Evolutionary conservation across 2,888 invertebrate species (phyloP), one percentile per base, ranked within the genome.

Genomic region (Pachycephus smyrnensis): DNA sequence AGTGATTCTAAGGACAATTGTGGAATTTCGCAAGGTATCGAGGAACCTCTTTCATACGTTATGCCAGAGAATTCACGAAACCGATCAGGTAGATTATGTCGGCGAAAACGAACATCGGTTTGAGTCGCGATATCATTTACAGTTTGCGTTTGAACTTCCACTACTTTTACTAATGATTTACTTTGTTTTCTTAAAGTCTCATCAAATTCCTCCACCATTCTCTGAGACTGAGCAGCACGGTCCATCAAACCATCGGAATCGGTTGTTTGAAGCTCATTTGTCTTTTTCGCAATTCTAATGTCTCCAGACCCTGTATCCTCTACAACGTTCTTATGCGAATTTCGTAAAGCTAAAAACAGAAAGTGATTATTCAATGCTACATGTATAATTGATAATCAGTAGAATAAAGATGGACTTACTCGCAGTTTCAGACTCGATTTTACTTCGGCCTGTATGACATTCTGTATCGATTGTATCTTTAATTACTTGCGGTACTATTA

Each of bases 121-220:
- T 91, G 91, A 0, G 91, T 91, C 11, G 90, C 91, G 77, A 91
- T 91, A 77, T 91, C 91, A 77, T 91, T 91, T 1, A 89, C 91
- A 3, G 91, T 91, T 84, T 91, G 91, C 1, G 91, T 91, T 82
- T 91, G 91, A 32, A 91, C 91, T 81, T 91, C 91, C 1, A 86
- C 90, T 30, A 90, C 89, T 85, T 88, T 88, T 1, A 89, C 85
- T n/a, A 81, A 11, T 12, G 85, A 82, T 77, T 86, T 89, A 40
- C 75, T 82, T 30, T 80, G 77, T 77, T 85, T 88, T 73, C 79
- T 84, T 71, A 75, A 73, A 76, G 71, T 80, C 71, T 85, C 84
- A 40, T 83, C 83, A 40, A 77, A 77, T 37, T 79, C 78, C 68
- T 40, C 73, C 68, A 15, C 55, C 23, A 55, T 73, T 69, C 40